phyloP scores from a whole-genome alignment of 1,140 invertebrate species.

The Hydropsyche tenuis region DNA sequence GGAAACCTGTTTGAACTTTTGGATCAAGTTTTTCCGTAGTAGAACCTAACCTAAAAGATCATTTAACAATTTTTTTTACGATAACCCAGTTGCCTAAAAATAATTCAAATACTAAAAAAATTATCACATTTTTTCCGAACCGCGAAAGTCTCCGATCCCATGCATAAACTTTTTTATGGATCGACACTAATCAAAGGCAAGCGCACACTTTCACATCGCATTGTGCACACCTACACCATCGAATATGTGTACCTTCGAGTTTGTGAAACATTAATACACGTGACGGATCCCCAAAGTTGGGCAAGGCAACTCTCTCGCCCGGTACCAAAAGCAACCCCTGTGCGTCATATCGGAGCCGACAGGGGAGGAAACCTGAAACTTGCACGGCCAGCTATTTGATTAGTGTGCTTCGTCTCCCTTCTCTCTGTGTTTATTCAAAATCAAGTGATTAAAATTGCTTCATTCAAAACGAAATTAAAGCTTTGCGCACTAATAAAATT shows the following conservation, averaged over 20 bases:
- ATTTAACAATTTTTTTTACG: no score
- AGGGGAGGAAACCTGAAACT: constrained; percentile 9
- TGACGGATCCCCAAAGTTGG: constrained; percentile 23
- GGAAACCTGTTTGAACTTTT: no score
- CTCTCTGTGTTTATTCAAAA: neutral
- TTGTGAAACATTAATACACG: constrained; percentile 26
- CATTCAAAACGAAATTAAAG: no score
- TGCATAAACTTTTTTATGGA: no score
- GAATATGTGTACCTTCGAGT: neutral
- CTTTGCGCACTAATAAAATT: no score
- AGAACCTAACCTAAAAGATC: no score
- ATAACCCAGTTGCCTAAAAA: no score
- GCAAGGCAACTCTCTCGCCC: neutral
- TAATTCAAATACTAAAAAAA: no score
- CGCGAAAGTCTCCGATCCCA: no score
- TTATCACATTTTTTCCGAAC: no score
- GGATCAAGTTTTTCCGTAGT: no score
- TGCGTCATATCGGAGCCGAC: neutral
- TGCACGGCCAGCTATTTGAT: constrained; percentile 2
- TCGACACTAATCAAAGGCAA: neutral
- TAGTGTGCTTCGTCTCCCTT: neutral
- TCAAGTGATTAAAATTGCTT: constrained; percentile 12
- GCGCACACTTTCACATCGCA: neutral
- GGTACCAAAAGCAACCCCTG: no score
- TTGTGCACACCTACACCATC: neutral